Evolutionary conservation across 2,888 invertebrate genomes (phyloP).

Genomic region (Dioctria rufipes): DNA sequence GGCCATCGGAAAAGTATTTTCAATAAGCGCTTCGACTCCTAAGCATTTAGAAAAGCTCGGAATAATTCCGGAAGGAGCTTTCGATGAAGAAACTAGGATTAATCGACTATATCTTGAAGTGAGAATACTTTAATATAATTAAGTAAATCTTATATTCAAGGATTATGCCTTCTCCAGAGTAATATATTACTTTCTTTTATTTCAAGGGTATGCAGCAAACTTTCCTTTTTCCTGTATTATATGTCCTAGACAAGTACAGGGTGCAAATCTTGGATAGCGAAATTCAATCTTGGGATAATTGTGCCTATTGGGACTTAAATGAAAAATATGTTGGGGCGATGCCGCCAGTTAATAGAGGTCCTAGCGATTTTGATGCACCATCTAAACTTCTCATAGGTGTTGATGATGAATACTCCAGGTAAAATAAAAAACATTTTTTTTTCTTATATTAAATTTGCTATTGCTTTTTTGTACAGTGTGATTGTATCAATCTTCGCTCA

Average conservation of each 20-base stretch:
- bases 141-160: neutral
- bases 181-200: neutral
- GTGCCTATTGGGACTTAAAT: slow-evolving; percentile 79
- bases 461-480: slow-evolving; percentile 11
- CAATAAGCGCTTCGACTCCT: slow-evolving; percentile 78
- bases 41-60: slow-evolving; percentile 82
- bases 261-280: slow-evolving; percentile 79
- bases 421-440: slow-evolving; percentile 61
- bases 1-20: slow-evolving; percentile 82
- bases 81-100: slow-evolving; percentile 76
- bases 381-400: slow-evolving; percentile 83
- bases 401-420: slow-evolving; percentile 80
- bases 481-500: slow-evolving; percentile 79
- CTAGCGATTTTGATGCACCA: slow-evolving; percentile 82
- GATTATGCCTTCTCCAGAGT: no score
- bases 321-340: slow-evolving; percentile 77
- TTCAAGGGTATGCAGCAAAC: slow-evolving; percentile 75
- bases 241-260: slow-evolving; percentile 79
- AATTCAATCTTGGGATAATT: slow-evolving; percentile 75
- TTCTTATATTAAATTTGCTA: neutral
- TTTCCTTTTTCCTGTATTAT: slow-evolving; percentile 80
- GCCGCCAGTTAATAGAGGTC: slow-evolving; percentile 76
- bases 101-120: slow-evolving; percentile 79
- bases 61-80: slow-evolving; percentile 74
- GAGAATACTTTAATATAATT: slow-evolving; percentile 56